phyloP scores from a whole-genome alignment of 2,888 invertebrate genomes.

The Pseudanteris insignis region DNA sequence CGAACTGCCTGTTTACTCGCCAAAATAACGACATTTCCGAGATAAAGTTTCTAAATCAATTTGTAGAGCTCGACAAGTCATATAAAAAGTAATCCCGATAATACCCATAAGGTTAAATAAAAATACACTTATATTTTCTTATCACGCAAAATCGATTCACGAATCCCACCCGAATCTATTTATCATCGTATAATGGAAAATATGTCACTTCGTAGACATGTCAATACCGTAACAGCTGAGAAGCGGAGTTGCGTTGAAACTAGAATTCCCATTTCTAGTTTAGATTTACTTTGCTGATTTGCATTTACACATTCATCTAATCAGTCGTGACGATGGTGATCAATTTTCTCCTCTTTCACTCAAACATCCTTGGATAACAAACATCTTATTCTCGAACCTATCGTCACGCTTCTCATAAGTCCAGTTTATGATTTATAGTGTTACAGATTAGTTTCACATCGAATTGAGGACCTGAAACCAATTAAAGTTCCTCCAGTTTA shows the following conservation, averaged over 20 bases:
- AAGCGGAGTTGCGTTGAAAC: constrained; percentile 7
- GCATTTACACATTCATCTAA: constrained; percentile 36
- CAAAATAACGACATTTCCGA: constrained; percentile 27
- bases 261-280: constrained; percentile 29
- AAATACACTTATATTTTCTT: constrained; percentile 10
- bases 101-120: constrained; percentile 2
- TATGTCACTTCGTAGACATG: constrained; percentile 23
- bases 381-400: constrained; percentile 22
- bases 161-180: constrained; percentile 12
- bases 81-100: constrained; percentile 11
- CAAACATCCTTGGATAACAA: constrained; percentile 24
- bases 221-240: constrained; percentile 22
- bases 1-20: too few relatives aligned
- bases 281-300: constrained; percentile 18
- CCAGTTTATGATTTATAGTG: constrained; percentile 28
- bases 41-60: neutral
- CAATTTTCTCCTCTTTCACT: constrained; percentile 27
- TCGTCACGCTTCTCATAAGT: constrained; percentile 15
- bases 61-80: neutral
- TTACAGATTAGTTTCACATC: constrained; percentile 30
- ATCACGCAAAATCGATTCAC: constrained; percentile 13
- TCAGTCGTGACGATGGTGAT: constrained; percentile 29
- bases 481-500: constrained; percentile 34
- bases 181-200: constrained; percentile 21
- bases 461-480: constrained; percentile 22